Base-by-base conservation (phyloP, 1,140 invertebrate species). In the Musca vetustissima region DNA sequence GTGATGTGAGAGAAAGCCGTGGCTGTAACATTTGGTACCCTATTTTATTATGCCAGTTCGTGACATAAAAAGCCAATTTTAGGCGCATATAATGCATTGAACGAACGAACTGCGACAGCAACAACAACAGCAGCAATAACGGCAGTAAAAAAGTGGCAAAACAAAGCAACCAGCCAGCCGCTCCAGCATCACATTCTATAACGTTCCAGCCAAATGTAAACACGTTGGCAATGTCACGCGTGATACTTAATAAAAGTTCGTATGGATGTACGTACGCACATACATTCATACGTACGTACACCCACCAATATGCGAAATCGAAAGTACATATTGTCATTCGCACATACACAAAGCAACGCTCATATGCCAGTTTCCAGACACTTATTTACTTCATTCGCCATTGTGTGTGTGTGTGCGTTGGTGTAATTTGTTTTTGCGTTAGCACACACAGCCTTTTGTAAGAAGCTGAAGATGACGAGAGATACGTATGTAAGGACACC, bases 1-100 rank as follows among this genome's bases (percentile, higher is more conserved):
- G 36, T 43, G 36, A 11, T 11, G 36, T 6, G 13, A 2, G 36
- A 43, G 36, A 43, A 24, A 28, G 24, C 53, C 24, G 24, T 57
- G 53, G 53, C 19, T 53, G 52, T 53, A 43, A 43, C 53, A 57
- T 57, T 57, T 57, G 53, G 53, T 24, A 32, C 53, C 53, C 53
- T 57, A 57, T 57, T 57, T 57, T 57, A 57, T 57, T 57, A 57
- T 57, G 53, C 11, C 22, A 57, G 25, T 14, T 57, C 53, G 57
- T 61, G 28, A 61, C 57, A 61, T 61, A 61, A 61, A 61, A 61
- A 61, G 57, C 28, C 57, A 61, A 61, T 61, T 61, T 61, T 61
- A 61, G 28, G 57, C 57, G 28, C 53, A 57, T 57, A 57, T 57
- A 57, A 57, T 57, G 53, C 53, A n/a, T n/a, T 57, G 22, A 57